Percentiles rank a stretch among this genome's conserved stretches.
These are phyloP conservation scores for Atherinosoma microstoma DNA, from an alignment of 2,797 vertebrate species.

Conservation along the genomic window DNA sequence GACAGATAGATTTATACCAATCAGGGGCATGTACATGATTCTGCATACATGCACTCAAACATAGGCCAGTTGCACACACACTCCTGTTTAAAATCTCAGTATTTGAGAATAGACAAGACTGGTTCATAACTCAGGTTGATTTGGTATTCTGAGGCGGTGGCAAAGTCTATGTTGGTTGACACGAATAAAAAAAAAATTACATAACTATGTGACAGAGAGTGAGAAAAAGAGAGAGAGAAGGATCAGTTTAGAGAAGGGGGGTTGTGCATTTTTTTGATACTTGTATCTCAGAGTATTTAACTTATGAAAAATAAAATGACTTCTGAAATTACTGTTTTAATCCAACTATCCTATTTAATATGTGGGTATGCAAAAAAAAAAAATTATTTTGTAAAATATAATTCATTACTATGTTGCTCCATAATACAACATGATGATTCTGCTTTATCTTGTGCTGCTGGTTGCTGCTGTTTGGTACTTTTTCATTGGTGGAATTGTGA, in stretches of 20 bases:
- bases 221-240: constrained; percentile 16
- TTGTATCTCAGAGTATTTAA: constrained; percentile 26
- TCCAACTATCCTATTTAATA: constrained; percentile 24
- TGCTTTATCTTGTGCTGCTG: too few relatives aligned
- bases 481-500: neutral
- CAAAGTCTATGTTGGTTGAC: constrained; percentile 45
- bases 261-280: constrained; percentile 14
- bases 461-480: neutral
- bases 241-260: constrained; percentile 7
- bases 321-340: constrained; percentile 22
- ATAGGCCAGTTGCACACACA: neutral
- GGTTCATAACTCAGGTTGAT: constrained; percentile 65
- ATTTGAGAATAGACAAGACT: constrained; percentile 31
- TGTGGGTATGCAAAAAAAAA: constrained; percentile 16
- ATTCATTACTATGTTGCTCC: neutral
- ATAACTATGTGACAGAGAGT: constrained; percentile 50
- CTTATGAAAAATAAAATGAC: neutral
- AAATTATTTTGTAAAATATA: constrained; percentile 31
- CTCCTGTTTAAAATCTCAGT: constrained; percentile 8
- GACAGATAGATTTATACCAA: constrained; percentile 17
- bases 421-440: too few relatives aligned
- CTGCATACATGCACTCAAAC: constrained; percentile 8
- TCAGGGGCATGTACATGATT: constrained; percentile 11
- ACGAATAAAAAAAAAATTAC: constrained; percentile 61
- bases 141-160: constrained; percentile 58